Conservation (phyloP, 1,140 invertebrate species). For the Centruroides sculpturatus region DNA sequence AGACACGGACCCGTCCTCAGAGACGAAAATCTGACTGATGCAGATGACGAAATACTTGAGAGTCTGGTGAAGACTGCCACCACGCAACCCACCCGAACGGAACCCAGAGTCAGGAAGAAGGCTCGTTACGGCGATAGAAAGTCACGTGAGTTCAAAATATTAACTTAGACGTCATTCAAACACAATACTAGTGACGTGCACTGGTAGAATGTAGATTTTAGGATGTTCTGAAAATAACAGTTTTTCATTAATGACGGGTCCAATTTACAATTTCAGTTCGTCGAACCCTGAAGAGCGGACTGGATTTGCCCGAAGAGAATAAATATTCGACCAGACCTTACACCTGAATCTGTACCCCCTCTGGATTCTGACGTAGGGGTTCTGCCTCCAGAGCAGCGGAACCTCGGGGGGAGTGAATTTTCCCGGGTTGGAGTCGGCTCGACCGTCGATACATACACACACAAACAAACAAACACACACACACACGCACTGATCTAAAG, state of each 20-base stretch:
- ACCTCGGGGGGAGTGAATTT: no score
- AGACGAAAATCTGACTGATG: constrained; percentile 43
- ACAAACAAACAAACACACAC: no score
- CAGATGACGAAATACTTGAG: constrained; percentile 75
- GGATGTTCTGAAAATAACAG: no score
- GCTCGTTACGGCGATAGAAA: constrained; percentile 40
- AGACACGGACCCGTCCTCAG: no score
- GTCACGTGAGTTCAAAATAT: constrained; percentile 55
- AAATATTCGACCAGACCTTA: neutral
- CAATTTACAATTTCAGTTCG: constrained; percentile 42
- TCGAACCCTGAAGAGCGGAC: constrained; percentile 65
- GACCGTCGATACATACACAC: no score
- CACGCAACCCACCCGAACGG: constrained; percentile 48
- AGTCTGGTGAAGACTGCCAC: constrained; percentile 79
- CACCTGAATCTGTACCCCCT: neutral
- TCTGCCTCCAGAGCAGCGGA: no score
- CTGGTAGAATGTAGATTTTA: no score
- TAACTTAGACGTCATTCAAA: neutral
- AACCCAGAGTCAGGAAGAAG: constrained; percentile 54
- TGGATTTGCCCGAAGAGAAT: constrained; percentile 70
- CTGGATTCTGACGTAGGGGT: no score
- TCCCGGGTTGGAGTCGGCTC: no score
- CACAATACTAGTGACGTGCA: no score
- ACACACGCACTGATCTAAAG: no score
- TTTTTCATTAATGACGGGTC: no score